Conservation (phyloP, 2,888 invertebrate species). For the Oligia latruncula region DNA sequence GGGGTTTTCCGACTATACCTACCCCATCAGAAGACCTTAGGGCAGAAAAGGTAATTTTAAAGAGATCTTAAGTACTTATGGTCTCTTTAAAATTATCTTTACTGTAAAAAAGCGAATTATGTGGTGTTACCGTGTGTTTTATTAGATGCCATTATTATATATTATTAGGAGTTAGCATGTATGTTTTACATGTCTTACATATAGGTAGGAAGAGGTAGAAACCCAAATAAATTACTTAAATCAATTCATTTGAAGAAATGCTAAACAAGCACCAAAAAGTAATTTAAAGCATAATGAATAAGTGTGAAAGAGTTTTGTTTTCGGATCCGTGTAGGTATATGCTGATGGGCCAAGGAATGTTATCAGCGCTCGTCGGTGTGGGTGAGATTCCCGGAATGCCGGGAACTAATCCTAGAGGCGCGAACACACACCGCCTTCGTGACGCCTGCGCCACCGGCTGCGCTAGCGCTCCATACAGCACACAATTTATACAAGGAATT, state of each 20-base stretch:
- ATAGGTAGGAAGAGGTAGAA: background rate
- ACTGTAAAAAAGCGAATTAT: background rate
- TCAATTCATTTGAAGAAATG: slow-evolving; percentile 8
- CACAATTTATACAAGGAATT: slow-evolving; percentile 22
- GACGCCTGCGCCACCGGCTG: slow-evolving; percentile 60
- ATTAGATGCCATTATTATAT: background rate
- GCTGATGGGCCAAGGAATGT: slow-evolving; percentile 60
- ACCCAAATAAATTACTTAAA: background rate
- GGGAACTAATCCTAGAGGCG: slow-evolving; percentile 70
- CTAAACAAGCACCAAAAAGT: slow-evolving; percentile 18
- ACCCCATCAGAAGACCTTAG: background rate
- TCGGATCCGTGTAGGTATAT: slow-evolving; percentile 30
- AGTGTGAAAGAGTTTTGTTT: slow-evolving; percentile 47
- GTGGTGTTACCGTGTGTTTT: background rate
- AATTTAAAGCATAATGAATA: slow-evolving; percentile 37
- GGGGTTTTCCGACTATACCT: background rate
- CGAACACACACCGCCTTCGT: slow-evolving; percentile 66
- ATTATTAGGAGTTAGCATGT: background rate
- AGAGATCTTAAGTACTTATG: background rate
- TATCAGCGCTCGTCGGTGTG: slow-evolving; percentile 63
- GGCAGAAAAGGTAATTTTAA: background rate
- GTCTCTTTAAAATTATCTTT: background rate
- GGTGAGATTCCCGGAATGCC: slow-evolving; percentile 70
- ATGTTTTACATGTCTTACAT: background rate
- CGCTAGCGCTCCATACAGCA: slow-evolving; percentile 35